Conservation (phyloP, 2,888 invertebrate genomes). For the Sesia apiformis region DNA sequence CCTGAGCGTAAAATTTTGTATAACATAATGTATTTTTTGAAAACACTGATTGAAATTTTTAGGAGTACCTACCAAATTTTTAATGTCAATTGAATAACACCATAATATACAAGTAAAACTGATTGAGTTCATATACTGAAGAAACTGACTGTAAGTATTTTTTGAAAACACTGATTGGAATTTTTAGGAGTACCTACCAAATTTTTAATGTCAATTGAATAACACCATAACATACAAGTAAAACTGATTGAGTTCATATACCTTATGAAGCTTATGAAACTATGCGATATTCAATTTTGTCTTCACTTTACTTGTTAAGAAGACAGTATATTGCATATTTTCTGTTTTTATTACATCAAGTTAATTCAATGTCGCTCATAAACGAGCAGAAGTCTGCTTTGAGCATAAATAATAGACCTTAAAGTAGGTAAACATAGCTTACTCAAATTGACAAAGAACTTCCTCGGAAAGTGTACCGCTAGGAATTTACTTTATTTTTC, state of each 20-base stretch:
- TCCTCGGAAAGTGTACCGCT: background rate
- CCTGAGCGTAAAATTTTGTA: too few species aligned
- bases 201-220: too few species aligned
- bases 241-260: too few species aligned
- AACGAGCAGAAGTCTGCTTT: slow-evolving; percentile 18
- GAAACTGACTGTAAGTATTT: background rate
- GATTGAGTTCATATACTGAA: too few species aligned
- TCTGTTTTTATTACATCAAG: slow-evolving; percentile 26
- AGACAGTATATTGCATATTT: slow-evolving; percentile 29
- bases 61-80: too few species aligned
- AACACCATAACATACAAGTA: too few species aligned
- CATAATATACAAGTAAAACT: too few species aligned
- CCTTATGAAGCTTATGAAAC: slow-evolving; percentile 3
- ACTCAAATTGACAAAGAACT: slow-evolving; percentile 40
- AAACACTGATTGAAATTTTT: too few species aligned
- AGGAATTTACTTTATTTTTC: background rate
- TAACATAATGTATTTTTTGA: too few species aligned
- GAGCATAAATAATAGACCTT: slow-evolving; percentile 6
- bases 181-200: too few species aligned
- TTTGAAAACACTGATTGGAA: too few species aligned
- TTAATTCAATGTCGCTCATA: slow-evolving; percentile 28
- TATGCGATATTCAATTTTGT: slow-evolving; percentile 4
- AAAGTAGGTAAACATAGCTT: slow-evolving; percentile 1
- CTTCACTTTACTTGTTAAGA: slow-evolving; percentile 6
- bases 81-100: too few species aligned